Evolutionary conservation across 2,797 vertebrate genomes (phyloP).

Genomic region (Apogon talboti): DNA sequence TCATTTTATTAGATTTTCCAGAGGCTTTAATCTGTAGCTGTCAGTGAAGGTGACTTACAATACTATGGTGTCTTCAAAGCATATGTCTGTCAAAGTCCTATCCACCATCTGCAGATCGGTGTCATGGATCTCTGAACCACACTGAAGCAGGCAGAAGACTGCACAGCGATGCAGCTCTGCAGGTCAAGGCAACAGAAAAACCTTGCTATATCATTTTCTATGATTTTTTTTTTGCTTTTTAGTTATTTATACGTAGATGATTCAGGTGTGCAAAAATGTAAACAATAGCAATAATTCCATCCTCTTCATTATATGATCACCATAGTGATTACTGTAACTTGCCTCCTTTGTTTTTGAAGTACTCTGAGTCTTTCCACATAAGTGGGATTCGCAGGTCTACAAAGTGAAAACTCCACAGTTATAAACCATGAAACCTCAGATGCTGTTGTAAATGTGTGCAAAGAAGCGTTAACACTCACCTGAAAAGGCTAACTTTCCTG

Average conservation of each 20-base stretch:
- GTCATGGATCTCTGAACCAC: conserved; percentile 87
- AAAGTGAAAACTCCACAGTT: not conserved
- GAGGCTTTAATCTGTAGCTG: not conserved
- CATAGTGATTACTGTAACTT: conserved; percentile 19
- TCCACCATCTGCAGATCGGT: conserved; percentile 90
- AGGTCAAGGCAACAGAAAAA: not conserved
- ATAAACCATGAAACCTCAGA: not conserved
- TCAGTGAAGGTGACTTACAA: conserved; percentile 81
- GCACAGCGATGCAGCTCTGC: conserved; percentile 90
- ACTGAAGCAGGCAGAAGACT: conserved; percentile 89
- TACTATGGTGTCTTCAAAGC: conserved; percentile 86
- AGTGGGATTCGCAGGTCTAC: conserved; percentile 90
- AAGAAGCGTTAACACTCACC: conserved; percentile 68
- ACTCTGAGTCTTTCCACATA: conserved; percentile 94
- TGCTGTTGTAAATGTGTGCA: not conserved
- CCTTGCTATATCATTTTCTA: too few relatives aligned
- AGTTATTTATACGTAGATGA: not conserved
- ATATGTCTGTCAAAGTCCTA: conserved; percentile 90
- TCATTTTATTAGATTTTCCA: not conserved
- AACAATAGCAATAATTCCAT: not conserved
- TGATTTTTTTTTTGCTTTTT: not conserved
- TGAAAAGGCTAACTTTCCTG: conserved; percentile 86
- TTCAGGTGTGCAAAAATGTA: not conserved
- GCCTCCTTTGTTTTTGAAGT: conserved; percentile 95
- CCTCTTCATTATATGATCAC: not conserved